These are phyloP conservation scores for Drosophila bunnanda DNA, from an alignment of 2,888 invertebrate species.

Conservation along the genomic window DNA sequence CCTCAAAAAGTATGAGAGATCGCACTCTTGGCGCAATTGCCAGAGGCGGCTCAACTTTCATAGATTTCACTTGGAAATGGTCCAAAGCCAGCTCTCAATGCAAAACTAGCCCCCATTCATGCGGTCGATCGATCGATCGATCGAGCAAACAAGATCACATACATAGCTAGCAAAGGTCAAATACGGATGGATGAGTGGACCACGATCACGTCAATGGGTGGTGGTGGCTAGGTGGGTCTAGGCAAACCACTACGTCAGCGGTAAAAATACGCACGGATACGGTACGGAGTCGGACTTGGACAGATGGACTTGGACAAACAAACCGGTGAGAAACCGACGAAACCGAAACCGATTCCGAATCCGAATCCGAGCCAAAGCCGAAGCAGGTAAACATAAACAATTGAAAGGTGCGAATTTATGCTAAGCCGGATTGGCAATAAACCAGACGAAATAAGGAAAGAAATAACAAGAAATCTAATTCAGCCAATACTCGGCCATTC, in stretches of 20 bases:
- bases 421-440: conserved; percentile 69
- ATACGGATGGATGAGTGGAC: conserved; percentile 57
- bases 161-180: conserved; percentile 67
- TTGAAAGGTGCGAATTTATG: conserved; percentile 76
- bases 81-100: conserved; percentile 58
- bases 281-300: conserved; percentile 14
- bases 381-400: conserved; percentile 57
- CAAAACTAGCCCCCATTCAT: conserved; percentile 58
- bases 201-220: conserved; percentile 54
- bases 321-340: conserved; percentile 34
- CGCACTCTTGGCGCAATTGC: conserved; percentile 29
- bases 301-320: conserved; percentile 37
- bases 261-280: conserved; percentile 50
- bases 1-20: conserved; percentile 33
- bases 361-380: conserved; percentile 32
- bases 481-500: conserved; percentile 27
- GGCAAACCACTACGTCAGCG: conserved; percentile 76
- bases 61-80: conserved; percentile 77
- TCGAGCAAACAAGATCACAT: conserved; percentile 65
- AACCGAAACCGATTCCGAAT: conserved; percentile 19
- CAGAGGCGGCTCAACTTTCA: conserved; percentile 63
- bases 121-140: conserved; percentile 39
- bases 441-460: conserved; percentile 31
- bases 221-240: conserved; percentile 79
- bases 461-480: conserved; percentile 33